Evolutionary conservation across 2,888 invertebrate genomes (phyloP).

Genomic region (Liposcelis brunnea): DNA sequence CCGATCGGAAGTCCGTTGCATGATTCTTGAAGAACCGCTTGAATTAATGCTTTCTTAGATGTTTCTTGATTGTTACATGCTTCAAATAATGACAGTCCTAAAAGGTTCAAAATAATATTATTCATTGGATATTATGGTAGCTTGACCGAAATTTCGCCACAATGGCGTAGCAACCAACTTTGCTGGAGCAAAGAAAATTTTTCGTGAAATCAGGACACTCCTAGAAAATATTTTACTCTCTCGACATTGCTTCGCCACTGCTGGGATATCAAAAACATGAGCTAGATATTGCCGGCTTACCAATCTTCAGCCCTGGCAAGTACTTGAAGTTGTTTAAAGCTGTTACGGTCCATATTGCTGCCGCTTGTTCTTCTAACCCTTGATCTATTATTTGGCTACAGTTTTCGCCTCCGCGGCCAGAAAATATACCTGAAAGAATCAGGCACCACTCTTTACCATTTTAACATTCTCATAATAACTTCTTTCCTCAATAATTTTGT

Average conservation of each 20-base stretch:
- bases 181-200: too few species aligned
- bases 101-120: background rate
- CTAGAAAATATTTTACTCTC: too few species aligned
- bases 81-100: constrained; percentile 21
- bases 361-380: constrained; percentile 26
- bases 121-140: background rate
- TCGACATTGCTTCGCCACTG: too few species aligned
- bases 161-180: too few species aligned
- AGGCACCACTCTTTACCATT: too few species aligned
- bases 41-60: constrained; percentile 18
- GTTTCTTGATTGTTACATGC: constrained; percentile 17
- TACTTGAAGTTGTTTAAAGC: constrained; percentile 26
- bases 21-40: constrained; percentile 14
- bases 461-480: too few species aligned
- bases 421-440: constrained; percentile 19
- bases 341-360: constrained; percentile 25
- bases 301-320: constrained; percentile 21
- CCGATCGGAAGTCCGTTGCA: constrained; percentile 9
- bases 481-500: too few species aligned
- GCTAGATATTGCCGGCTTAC: too few species aligned
- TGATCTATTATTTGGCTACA: constrained; percentile 25
- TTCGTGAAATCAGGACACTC: too few species aligned
- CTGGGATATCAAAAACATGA: too few species aligned
- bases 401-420: constrained; percentile 25
- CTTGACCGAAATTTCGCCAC: too few species aligned